Evolutionary conservation across 2,888 invertebrate species (phyloP).

Genomic region (Spodoptera littoralis): DNA sequence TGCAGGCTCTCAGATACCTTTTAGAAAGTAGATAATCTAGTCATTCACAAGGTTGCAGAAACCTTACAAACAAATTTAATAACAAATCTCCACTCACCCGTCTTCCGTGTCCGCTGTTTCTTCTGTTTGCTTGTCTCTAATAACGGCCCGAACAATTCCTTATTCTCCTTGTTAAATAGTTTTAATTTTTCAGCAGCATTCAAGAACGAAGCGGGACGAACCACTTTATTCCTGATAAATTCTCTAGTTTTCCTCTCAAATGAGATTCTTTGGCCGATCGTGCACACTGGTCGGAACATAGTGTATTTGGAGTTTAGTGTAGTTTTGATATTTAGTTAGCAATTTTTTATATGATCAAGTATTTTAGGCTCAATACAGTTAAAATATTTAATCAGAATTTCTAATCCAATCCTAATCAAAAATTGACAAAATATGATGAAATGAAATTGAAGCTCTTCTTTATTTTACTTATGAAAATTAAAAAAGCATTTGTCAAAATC

Average conservation of each 20-base stretch:
- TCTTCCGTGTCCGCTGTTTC: conserved; percentile 75
- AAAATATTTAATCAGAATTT: conserved; percentile 22
- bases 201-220: conserved; percentile 79
- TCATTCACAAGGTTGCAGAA: conserved; percentile 71
- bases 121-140: conserved; percentile 84
- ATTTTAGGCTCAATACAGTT: not conserved
- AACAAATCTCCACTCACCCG: conserved; percentile 71
- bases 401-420: no score
- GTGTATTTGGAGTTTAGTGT: conserved; percentile 24
- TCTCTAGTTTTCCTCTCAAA: conserved; percentile 70
- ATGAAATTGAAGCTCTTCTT: no score
- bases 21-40: conserved; percentile 65
- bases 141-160: conserved; percentile 84
- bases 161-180: conserved; percentile 84
- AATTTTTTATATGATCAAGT: not conserved
- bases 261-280: conserved; percentile 71
- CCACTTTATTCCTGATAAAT: conserved; percentile 80
- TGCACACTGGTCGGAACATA: conserved; percentile 78
- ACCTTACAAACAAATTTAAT: conserved; percentile 55
- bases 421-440: conserved; percentile 11
- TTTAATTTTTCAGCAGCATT: conserved; percentile 83
- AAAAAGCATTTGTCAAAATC: conserved; percentile 20
- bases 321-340: not conserved
- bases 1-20: conserved; percentile 3
- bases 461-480: not conserved